Conservation (phyloP, 1,140 invertebrate genomes). For the Trialeurodes vaporariorum region DNA sequence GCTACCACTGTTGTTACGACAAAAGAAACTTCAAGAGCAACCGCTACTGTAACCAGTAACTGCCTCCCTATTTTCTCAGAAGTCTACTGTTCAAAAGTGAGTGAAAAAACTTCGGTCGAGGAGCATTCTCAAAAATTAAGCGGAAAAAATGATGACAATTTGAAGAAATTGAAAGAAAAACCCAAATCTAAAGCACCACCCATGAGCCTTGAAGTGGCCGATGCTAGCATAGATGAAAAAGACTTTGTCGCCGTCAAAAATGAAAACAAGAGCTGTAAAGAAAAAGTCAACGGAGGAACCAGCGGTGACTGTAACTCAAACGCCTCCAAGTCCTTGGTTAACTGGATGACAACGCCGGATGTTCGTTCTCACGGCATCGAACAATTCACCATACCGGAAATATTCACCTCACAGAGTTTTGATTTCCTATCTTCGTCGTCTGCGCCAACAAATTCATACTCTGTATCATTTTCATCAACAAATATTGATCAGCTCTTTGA, state of each 20-base stretch:
- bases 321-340: constrained; percentile 37
- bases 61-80: neutral
- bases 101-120: neutral
- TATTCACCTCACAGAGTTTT: neutral
- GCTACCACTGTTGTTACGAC: too few species aligned
- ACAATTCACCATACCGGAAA: neutral
- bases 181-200: too few species aligned
- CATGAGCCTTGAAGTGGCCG: too few species aligned
- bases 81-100: neutral
- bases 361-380: constrained; percentile 24
- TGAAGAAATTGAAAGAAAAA: too few species aligned
- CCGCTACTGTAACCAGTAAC: neutral
- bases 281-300: neutral
- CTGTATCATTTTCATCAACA: neutral
- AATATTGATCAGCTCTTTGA: neutral
- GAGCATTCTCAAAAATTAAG: neutral
- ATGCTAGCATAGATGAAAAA: too few species aligned
- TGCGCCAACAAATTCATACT: neutral
- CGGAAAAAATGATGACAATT: neutral
- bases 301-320: neutral
- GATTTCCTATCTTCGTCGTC: neutral
- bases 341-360: constrained; percentile 51
- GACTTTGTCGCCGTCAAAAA: neutral
- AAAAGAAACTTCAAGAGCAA: neutral
- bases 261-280: neutral